Evolutionary conservation across 2,888 invertebrate genomes (phyloP).

Genomic region (Tubulanus polymorphus): DNA sequence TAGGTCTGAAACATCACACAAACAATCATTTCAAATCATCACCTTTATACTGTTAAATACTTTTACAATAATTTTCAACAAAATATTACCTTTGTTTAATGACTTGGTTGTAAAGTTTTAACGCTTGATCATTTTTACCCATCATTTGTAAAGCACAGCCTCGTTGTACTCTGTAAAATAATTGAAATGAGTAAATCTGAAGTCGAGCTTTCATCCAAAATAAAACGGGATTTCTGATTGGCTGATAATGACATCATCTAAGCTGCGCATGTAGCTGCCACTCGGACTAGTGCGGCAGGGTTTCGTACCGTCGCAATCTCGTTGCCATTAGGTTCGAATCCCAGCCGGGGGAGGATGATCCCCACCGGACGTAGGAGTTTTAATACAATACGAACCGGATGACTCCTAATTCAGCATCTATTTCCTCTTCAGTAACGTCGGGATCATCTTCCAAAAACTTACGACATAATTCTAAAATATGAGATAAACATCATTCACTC

Average conservation of each 20-base stretch:
- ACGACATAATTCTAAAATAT: constrained; percentile 68
- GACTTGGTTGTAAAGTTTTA: constrained; percentile 74
- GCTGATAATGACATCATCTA: no score
- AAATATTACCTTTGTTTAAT: constrained; percentile 76
- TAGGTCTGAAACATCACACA: constrained; percentile 65
- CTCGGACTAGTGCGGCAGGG: no score
- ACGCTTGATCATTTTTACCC: constrained; percentile 81
- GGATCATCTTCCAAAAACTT: constrained; percentile 80
- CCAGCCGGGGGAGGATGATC: no score
- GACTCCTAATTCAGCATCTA: constrained; percentile 86
- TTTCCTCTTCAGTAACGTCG: constrained; percentile 84
- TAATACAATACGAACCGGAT: constrained; percentile 62
- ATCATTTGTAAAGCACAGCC: constrained; percentile 84
- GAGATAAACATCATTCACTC: not conserved
- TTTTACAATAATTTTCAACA: no score
- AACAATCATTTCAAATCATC: no score
- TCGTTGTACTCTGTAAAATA: constrained; percentile 69
- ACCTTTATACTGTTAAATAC: no score
- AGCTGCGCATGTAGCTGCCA: no score
- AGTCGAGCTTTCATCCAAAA: no score
- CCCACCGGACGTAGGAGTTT: not conserved
- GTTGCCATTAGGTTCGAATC: no score
- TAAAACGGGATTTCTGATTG: no score
- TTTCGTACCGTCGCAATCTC: no score
- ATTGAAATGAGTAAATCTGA: no score